phyloP scores from a whole-genome alignment of 2,888 invertebrate species.

The Elegia similella region DNA sequence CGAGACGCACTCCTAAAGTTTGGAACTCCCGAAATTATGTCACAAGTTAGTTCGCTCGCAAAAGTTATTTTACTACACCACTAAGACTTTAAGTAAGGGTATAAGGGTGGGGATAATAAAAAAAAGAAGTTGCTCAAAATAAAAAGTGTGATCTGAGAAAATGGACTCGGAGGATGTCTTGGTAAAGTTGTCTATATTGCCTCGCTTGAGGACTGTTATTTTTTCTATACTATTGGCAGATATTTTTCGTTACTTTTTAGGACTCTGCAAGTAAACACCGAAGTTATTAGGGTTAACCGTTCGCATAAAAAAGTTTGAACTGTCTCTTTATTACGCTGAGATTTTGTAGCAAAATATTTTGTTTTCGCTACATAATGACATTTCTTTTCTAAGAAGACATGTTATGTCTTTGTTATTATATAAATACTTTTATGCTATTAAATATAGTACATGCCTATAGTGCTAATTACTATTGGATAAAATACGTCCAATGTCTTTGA shows the following conservation, averaged over 20 bases:
- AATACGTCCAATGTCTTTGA: too few relatives aligned
- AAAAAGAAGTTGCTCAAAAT: constrained; percentile 35
- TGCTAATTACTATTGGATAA: too few relatives aligned
- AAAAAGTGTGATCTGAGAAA: constrained; percentile 28
- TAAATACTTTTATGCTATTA: too few relatives aligned
- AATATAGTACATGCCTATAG: too few relatives aligned
- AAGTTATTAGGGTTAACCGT: constrained; percentile 8
- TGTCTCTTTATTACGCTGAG: background rate
- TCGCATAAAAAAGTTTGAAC: constrained; percentile 2
- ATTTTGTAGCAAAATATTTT: background rate
- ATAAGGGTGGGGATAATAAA: constrained; percentile 37
- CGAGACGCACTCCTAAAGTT: constrained; percentile 37
- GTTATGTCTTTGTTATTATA: too few relatives aligned
- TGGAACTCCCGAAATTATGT: constrained; percentile 58
- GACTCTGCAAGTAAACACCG: background rate
- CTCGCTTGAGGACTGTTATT: constrained; percentile 2
- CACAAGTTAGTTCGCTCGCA: constrained; percentile 48
- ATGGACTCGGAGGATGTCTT: constrained; percentile 12
- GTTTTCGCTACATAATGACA: background rate
- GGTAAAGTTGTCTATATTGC: constrained; percentile 15
- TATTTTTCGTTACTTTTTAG: constrained; percentile 6
- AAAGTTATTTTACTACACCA: constrained; percentile 67
- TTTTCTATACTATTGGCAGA: background rate
- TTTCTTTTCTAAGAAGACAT: background rate
- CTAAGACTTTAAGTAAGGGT: constrained; percentile 62